Evolutionary conservation across 2,888 invertebrate genomes (phyloP), one percentile per base, ranked within the genome.

Genomic region (Rhagophthalmus giganteus): DNA sequence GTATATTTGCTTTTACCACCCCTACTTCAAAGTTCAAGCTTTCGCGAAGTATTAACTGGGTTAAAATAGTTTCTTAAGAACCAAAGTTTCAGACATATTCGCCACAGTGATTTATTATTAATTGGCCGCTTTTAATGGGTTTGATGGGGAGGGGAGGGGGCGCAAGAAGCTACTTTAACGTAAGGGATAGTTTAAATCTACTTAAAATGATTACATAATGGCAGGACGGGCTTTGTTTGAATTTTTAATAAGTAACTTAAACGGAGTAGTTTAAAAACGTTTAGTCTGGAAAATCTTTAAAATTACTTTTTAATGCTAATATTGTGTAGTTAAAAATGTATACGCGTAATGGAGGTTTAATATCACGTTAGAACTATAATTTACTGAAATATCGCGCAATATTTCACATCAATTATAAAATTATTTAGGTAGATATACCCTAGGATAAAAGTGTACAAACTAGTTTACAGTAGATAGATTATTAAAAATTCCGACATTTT

Each of bases 11-110:
- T 39, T 40, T 44, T 30, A n/a, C 39, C 32, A 25, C 48, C 34
- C 56, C 32, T 38, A 25, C 33, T n/a, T n/a, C n/a, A 44, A 59
- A 62, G 53, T 51, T 51, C 47, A 55, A 59, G 60, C 60, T 61
- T 60, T 63, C 59, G 59, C 57, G 63, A 64, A 66, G 62, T 62
- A 65, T 64, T 62, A 65, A 64, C 62, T 59, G 55, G 62, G 61
- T 64, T 64, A 62, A 64, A 64, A 64, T 63, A 63, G 65, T 63
- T 58, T 58, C 57, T 56, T 57, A 60, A 64, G 62, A 59, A 59
- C 60, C 59, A 56, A 60, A 62, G 57, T 63, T 60, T 59, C 51
- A 49, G 45, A 40, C 57, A 50, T 57, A 57, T 60, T 60, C 49
- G 47, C 37, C 55, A 45, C 35, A 58, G 54, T 58, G 55, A 60